Evolutionary conservation across 2,888 invertebrate species (phyloP), one percentile per base, ranked within the genome.

Genomic region (Pomacea canaliculata): DNA sequence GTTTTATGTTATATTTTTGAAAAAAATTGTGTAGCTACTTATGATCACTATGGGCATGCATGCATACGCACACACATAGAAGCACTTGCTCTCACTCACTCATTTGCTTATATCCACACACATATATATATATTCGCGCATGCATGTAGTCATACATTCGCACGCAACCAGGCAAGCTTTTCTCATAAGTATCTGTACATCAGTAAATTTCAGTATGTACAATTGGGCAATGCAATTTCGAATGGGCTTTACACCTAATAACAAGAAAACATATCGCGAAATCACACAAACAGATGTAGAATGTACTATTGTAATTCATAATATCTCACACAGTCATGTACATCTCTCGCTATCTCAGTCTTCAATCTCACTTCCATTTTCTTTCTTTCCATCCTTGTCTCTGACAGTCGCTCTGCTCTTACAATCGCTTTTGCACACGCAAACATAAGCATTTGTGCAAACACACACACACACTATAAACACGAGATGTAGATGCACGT

Each of bases 101-200:
- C 60, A 19, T 7, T 5, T 7, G 49, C 63, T 37, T 37, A 70
- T 23, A 63, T n/a, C 7, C 48, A 63, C 48, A 63, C 65, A 71
- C 63, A 48, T 48, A 63, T 16, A 66, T 51, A 73, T 66, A 67
- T 12, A 73, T 37, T 56, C 72, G 65, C n/a, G 27, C 18, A n/a
- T 56, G 56, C 37, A 16, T 66, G 56, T 23, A 23, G 23, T 23
- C 68, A 60, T 12, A 59, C 70, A 68, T 37, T 27, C 46, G 19
- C 48, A 68, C 51, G 13, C 70, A 70, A 56, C 18, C 70, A 27
- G 12, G n/a, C 59, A 70, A 5, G 49, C 60, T 19, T 23, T 23
- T 23, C 19, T 16, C 63, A 23, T 63, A 63, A 16, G 12, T 68
- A 1, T 27, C 37, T 46, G 68, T 68, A 68, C 37, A 68, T 46